Evolutionary conservation across 2,113 vertebrate species (phyloP).

Genomic region (Toxostoma redivivum): DNA sequence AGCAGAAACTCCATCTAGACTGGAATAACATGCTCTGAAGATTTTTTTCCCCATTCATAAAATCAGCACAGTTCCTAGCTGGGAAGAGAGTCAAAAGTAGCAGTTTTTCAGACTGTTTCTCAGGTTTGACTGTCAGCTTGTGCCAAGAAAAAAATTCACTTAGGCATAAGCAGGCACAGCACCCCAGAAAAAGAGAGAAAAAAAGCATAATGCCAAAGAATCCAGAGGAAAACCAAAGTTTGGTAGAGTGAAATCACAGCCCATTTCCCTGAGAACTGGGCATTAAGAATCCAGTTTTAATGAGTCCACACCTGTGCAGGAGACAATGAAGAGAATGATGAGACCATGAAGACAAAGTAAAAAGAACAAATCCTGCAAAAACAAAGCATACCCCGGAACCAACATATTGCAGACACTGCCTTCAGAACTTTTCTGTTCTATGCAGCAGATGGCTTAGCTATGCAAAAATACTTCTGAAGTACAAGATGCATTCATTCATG

Average conservation of each 20-base stretch:
- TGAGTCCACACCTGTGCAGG: not conserved
- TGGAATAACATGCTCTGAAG: rapidly evolving
- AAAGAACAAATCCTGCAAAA: not conserved
- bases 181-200: not conserved
- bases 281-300: not conserved
- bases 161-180: not conserved
- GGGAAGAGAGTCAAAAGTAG: not conserved
- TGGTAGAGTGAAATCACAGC: not conserved
- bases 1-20: not conserved
- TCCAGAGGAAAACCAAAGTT: not conserved
- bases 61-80: not conserved
- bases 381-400: not conserved
- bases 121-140: not conserved
- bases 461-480: not conserved
- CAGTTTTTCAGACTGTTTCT: not conserved
- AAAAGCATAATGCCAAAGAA: rapidly evolving
- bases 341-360: not conserved
- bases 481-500: not conserved
- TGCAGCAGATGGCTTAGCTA: not conserved
- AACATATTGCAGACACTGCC: not conserved
- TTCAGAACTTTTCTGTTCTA: not conserved
- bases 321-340: too few species aligned
- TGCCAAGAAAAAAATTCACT: constrained; percentile 28
- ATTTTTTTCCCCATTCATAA: constrained; percentile 12
- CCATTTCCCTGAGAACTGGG: not conserved